These are phyloP conservation scores for Metopolophium dirhodum DNA, from an alignment of 1,140 invertebrate species.

Conservation along the genomic window DNA sequence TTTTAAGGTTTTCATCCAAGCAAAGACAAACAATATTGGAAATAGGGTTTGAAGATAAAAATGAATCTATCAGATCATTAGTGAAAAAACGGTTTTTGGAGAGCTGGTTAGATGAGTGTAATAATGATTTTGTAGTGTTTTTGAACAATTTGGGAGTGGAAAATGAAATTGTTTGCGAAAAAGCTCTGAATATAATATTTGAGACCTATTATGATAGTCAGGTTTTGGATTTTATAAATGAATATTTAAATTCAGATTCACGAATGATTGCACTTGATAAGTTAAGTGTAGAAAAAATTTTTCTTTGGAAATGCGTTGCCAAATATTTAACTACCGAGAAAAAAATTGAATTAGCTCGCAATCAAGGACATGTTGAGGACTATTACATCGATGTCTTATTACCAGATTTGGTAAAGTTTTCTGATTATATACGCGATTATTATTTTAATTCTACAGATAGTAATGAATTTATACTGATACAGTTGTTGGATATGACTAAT, in stretches of 20 bases:
- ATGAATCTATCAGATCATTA: slow-evolving; percentile 27
- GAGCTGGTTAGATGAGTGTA: background rate
- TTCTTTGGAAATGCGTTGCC: slow-evolving; percentile 40
- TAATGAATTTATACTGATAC: slow-evolving; percentile 45
- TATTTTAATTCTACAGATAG: slow-evolving; percentile 23
- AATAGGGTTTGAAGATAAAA: slow-evolving; percentile 32
- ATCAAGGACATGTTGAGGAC: background rate
- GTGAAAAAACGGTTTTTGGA: background rate
- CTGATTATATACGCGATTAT: slow-evolving; percentile 42
- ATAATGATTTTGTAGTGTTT: slow-evolving; percentile 22
- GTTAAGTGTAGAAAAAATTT: slow-evolving; percentile 42
- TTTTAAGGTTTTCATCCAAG: slow-evolving; percentile 11
- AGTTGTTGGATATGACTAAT: slow-evolving; percentile 34
- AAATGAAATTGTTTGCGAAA: slow-evolving; percentile 41
- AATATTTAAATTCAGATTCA: background rate
- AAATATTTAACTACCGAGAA: slow-evolving; percentile 48
- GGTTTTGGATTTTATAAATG: slow-evolving; percentile 16
- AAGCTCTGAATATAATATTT: slow-evolving; percentile 30
- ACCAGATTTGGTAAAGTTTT: slow-evolving; percentile 39
- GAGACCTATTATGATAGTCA: slow-evolving; percentile 43
- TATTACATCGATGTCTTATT: slow-evolving; percentile 26
- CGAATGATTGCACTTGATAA: slow-evolving; percentile 28
- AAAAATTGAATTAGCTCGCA: slow-evolving; percentile 15
- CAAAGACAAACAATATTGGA: slow-evolving; percentile 37
- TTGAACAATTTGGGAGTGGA: slow-evolving; percentile 13